Evolutionary conservation across 2,113 vertebrate species (phyloP), one percentile per base, ranked within the genome.

Genomic region (Rhynchopsitta pachyrhyncha): DNA sequence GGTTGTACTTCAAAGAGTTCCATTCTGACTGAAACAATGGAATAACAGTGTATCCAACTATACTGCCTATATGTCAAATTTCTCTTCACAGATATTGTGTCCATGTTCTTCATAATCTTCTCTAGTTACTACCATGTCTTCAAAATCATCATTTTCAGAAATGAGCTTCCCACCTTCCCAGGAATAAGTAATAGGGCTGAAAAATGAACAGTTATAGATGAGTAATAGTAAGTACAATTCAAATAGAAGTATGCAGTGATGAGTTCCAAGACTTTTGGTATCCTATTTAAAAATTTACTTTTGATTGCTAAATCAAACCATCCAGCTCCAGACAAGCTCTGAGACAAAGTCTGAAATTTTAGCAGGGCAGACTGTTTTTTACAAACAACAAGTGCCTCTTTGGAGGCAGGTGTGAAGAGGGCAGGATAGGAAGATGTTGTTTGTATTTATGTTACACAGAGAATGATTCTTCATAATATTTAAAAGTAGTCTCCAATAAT

Each of bases 101-200:
- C 99, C 99, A 52, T 99, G 99, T 98, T 99, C 99, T 96, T 99
- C 99, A 93, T 99, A 99, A 92, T 99, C 99, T 41, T 99, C 99
- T 96, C 99, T 98, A 11, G 99, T 99, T 93, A 99, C 99, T 88
- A 99, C 98, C 98, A 99, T 98, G 95, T 99, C 99, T 77, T 99
- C 99, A 95, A 99, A 99, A 96, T 99, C 99, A 3, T 99, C 99
- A 44, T 98, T 98, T 97, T 99, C 99, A 39, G 99, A 99, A 97
- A 99, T 98, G 73, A 99, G 97, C 90, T 99, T 99, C 82, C 99
- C 99, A 90, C 99, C 99, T 98, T 99, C 99, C 99, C 99, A 99
- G 24, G 99, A 94, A 27, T 99, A 99, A 66, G 98, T 98, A 96
- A 99, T 98, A 13, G 99, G 99, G 94, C 99, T 99, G 96, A 52